Base-by-base conservation (phyloP, 2,888 invertebrate species). In the Dusona sp. region DNA sequence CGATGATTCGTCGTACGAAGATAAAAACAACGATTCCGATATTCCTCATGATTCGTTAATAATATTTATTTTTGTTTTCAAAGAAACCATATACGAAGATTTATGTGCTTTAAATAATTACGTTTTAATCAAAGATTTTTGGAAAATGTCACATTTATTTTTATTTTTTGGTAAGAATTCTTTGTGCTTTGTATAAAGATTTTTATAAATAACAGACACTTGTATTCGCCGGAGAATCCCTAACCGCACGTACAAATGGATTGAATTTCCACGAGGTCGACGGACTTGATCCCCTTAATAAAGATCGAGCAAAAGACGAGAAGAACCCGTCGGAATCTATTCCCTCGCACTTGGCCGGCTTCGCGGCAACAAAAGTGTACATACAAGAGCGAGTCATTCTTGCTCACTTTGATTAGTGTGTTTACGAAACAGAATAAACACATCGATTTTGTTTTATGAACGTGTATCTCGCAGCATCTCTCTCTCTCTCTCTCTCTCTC, bases 301-400 rank as follows among this genome's bases (percentile, higher is more conserved):
- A 77, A 61, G 70, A 72, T 36, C 36, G 54, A 45, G 61, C 33
- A 74, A 83, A 77, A 75, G 70, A 82, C 42, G 70, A 79, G 83
- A 16, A 29, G 61, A 79, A 36, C 70, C 64, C 70, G 51, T 77
- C 57, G 79, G 79, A 77, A 83, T 80, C 83, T 77, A 48, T 73
- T 77, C 61, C 67, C 38, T 77, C 57, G 83, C 79, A 79, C 77
- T 86, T 83, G 79, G 75, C 22, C 48, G 83, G 77, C 22, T 86
- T 86, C 79, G 57, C 72, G 25, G 16, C 9, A 25, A 42, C 36
- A 70, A 73, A 68, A 73, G 51, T 65, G 54, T 67, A 36, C 64
- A 79, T 57, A 54, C 68, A 29, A 57, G 25, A 22, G 29, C 61
- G 13, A 65, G 48, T 72, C 51, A n/a, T 51, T 61, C 73, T 75